phyloP scores from a whole-genome alignment of 1,140 invertebrate genomes.

The Coboldia fuscipes region DNA sequence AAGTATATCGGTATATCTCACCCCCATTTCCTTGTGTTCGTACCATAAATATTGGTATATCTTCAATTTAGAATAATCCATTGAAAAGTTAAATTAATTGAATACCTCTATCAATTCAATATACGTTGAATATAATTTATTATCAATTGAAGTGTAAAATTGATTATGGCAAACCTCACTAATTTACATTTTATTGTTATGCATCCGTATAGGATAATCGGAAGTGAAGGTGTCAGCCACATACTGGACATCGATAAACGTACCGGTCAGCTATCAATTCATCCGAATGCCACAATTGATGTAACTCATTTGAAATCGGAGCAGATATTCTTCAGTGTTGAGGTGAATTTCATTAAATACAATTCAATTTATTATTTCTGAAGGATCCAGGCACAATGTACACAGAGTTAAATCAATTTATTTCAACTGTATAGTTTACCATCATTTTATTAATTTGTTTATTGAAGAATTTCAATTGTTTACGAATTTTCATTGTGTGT shows the following conservation, averaged over 20 bases:
- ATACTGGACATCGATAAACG: constrained; percentile 17
- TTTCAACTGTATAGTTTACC: background rate
- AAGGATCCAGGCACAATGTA: background rate
- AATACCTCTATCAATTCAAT: too few species aligned
- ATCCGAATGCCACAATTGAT: constrained; percentile 15
- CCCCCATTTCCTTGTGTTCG: too few species aligned
- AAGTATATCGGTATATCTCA: background rate
- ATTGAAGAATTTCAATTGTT: too few species aligned
- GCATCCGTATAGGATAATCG: constrained; percentile 10
- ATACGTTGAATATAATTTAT: too few species aligned
- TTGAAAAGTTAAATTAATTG: too few species aligned
- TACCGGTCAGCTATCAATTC: constrained; percentile 17
- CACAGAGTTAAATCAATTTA: too few species aligned
- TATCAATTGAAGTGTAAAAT: too few species aligned
- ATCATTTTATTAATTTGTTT: too few species aligned
- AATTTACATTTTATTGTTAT: constrained; percentile 2
- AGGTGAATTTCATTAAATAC: constrained; percentile 5
- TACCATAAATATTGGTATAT: too few species aligned
- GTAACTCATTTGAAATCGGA: constrained; percentile 19
- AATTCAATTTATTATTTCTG: background rate
- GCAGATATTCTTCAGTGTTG: constrained; percentile 15
- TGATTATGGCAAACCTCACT: too few species aligned
- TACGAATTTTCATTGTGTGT: too few species aligned
- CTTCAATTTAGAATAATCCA: too few species aligned
- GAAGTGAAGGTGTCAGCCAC: constrained; percentile 11